Conservation (phyloP, 2,113 vertebrate genomes). For the Monarcha castaneiventris region DNA sequence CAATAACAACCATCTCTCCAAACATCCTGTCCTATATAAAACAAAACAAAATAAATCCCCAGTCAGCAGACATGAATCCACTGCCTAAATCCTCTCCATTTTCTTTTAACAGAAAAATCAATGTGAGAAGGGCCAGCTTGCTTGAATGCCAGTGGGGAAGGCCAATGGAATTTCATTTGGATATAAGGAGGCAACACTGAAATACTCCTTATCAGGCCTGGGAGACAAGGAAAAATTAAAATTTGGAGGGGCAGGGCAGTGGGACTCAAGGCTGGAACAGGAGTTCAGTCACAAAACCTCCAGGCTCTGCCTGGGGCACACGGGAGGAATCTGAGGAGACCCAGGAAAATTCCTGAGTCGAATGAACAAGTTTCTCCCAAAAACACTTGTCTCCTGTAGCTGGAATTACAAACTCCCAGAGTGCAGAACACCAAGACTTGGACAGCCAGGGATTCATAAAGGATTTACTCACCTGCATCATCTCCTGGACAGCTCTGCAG, state of each 20-base stretch:
- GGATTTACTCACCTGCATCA: conserved; percentile 81
- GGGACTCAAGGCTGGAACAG: background rate
- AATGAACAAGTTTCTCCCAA: background rate
- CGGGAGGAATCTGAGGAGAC: background rate
- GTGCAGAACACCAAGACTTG: background rate
- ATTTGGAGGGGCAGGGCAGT: background rate
- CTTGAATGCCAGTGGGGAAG: background rate
- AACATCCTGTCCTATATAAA: conserved; percentile 78
- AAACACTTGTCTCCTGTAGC: background rate
- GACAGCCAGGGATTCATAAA: background rate
- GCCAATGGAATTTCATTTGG: background rate
- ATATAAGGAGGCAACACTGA: background rate
- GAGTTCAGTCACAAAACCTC: background rate
- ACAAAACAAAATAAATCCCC: background rate
- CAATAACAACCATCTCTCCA: conserved; percentile 85
- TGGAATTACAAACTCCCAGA: background rate
- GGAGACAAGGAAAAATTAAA: background rate
- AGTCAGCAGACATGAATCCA: background rate
- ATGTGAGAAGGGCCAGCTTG: background rate
- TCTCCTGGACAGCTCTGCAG: conserved; percentile 84
- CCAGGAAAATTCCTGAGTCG: background rate
- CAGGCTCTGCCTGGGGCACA: background rate
- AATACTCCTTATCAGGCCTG: background rate
- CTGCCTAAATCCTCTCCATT: background rate
- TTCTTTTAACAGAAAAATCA: background rate